These are phyloP conservation scores for Mimas tiliae DNA, from an alignment of 2,888 invertebrate species.

Conservation along the genomic window DNA sequence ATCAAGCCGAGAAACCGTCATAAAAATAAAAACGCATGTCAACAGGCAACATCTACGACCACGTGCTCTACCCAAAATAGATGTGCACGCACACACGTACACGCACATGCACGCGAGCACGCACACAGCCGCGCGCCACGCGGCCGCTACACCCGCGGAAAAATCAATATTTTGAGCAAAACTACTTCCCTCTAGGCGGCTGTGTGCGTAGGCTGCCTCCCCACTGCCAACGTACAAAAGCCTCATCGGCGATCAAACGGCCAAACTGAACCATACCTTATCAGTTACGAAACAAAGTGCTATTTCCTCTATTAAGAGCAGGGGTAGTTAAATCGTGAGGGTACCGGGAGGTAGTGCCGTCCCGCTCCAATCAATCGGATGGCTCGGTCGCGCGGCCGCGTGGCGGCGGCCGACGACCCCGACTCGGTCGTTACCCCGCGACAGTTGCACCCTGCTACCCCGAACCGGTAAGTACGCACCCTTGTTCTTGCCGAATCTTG, in stretches of 20 bases:
- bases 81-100: slow-evolving; percentile 61
- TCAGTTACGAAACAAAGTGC: slow-evolving; percentile 62
- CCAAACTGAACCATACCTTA: slow-evolving; percentile 69
- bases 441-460: slow-evolving; percentile 82
- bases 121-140: slow-evolving; percentile 52
- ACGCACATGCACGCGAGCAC: slow-evolving; percentile 44
- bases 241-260: slow-evolving; percentile 43
- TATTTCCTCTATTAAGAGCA: slow-evolving; percentile 58
- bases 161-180: slow-evolving; percentile 85
- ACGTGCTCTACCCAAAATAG: slow-evolving; percentile 82
- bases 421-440: slow-evolving; percentile 79
- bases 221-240: slow-evolving; percentile 45
- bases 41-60: slow-evolving; percentile 81
- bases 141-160: slow-evolving; percentile 73
- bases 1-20: slow-evolving; percentile 63
- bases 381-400: slow-evolving; percentile 75
- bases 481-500: slow-evolving; percentile 79
- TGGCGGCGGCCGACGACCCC: slow-evolving; percentile 81
- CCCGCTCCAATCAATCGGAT: slow-evolving; percentile 82
- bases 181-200: slow-evolving; percentile 77
- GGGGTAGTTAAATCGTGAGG: slow-evolving; percentile 77
- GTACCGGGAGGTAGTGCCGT: slow-evolving; percentile 66
- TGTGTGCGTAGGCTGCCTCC: slow-evolving; percentile 69
- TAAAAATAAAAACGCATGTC: slow-evolving; percentile 82
- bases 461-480: slow-evolving; percentile 68